Evolutionary conservation across 92 coral and sea anemone species (phyloP), one percentile per base, ranked within the genome.

Genomic region (Siderastrea radians): DNA sequence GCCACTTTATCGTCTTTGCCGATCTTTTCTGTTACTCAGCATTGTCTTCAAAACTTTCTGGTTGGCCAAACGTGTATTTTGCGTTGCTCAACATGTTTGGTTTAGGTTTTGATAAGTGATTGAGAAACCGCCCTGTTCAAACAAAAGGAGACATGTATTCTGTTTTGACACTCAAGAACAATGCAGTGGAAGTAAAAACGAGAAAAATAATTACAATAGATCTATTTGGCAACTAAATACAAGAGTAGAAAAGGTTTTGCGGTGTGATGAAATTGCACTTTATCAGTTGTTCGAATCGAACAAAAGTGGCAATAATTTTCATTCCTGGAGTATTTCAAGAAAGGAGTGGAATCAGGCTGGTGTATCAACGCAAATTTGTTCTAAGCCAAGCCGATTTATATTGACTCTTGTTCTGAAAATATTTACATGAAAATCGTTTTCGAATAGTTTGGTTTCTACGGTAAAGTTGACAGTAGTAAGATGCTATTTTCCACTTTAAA

Each of bases 111-210:
- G 53, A 81, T 38, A 52, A 45, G 84, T 69, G 55, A 69, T 46
- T 81, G 63, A 19, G 5, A 55, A 43, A 81, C 77, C 77, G 5
- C 57, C 53, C 57, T 54, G 62, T 68, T 55, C 86, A 81, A 69
- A 81, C 67, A 81, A n/a, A 68, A 55, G 17, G 77, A 69, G 47
- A 73, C 65, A 55, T 55, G 65, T 45, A 51, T 48, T 54, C 77
- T 81, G 77, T 55, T 68, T 53, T 68, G 86, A 83, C 79, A 83
- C 16, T 44, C 72, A 46, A 83, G 73, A 74, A 83, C 87, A 83
- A 83, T 48, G 64, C 59, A 50, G 16, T 12, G 15, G 19, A 59
- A 19, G 80, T 49, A 12, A 83, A 83, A 73, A 13, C 7, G 14
- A 51, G 11, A 49, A 65, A 68, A 83, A 72, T 72, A 49, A 73